phyloP scores from a whole-genome alignment of 2,888 invertebrate genomes.

The Rutpela maculata region DNA sequence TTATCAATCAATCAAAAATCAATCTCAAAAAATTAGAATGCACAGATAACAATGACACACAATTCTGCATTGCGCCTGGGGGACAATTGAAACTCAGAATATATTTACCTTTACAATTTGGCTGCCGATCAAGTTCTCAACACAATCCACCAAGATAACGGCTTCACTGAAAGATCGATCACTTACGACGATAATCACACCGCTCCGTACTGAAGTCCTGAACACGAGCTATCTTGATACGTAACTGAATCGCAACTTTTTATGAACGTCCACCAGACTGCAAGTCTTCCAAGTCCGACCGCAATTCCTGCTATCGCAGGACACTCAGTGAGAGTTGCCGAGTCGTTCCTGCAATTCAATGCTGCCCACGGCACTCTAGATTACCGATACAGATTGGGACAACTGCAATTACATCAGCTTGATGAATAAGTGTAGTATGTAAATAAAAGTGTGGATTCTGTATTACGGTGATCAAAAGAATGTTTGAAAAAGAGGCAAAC shows the following conservation, averaged over 20 bases:
- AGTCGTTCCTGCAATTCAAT: slow-evolving; percentile 3
- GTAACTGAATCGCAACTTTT: slow-evolving; percentile 48
- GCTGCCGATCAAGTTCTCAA: slow-evolving; percentile 11
- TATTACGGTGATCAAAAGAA: neutral
- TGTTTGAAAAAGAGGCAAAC: neutral
- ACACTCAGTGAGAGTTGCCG: slow-evolving; percentile 22
- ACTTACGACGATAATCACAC: slow-evolving; percentile 35
- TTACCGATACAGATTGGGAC: slow-evolving; percentile 22
- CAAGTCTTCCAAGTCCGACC: slow-evolving; percentile 44
- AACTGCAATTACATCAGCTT: slow-evolving; percentile 7
- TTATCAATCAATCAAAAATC: no score
- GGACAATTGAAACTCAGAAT: neutral
- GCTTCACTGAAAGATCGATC: slow-evolving; percentile 41
- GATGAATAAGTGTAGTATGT: slow-evolving; percentile 10
- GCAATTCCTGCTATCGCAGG: slow-evolving; percentile 40
- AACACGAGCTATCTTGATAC: slow-evolving; percentile 37
- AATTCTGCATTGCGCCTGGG: neutral
- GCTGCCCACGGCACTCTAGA: slow-evolving; percentile 18
- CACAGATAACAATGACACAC: neutral
- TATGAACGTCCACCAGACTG: slow-evolving; percentile 42
- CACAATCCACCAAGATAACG: slow-evolving; percentile 34
- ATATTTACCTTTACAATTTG: slow-evolving; percentile 37
- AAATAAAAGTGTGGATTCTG: neutral
- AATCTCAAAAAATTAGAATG: neutral
- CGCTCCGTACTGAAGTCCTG: slow-evolving; percentile 29